These are phyloP conservation scores for Oreochromis mossambicus DNA, from an alignment of 2,797 vertebrate genomes.

Conservation along the genomic window DNA sequence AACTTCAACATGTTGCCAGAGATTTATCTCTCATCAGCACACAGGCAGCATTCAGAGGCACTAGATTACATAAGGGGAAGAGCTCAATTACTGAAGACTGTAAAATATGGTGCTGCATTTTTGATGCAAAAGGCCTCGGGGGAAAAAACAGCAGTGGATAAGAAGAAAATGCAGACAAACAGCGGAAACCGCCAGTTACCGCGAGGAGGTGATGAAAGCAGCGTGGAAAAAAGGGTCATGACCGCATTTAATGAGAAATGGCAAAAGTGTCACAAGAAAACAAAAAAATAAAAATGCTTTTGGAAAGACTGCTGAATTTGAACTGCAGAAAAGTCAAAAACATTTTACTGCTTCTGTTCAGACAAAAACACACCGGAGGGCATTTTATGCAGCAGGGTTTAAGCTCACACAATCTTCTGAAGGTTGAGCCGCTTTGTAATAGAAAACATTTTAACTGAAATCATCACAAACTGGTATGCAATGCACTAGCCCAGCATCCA, in stretches of 20 bases:
- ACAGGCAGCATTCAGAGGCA: neutral
- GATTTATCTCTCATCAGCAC: neutral
- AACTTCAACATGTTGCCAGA: neutral
- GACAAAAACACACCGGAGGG: neutral
- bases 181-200: conserved; percentile 29
- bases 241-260: conserved; percentile 50
- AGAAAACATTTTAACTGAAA: neutral
- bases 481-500: neutral
- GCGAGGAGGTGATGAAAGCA: neutral
- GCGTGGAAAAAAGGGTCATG: conserved; percentile 20
- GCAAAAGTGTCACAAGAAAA: conserved; percentile 29
- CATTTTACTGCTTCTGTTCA: neutral
- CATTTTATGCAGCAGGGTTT: neutral
- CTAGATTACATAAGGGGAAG: neutral
- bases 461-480: neutral
- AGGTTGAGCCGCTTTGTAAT: neutral
- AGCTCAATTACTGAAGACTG: neutral
- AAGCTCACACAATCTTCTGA: neutral
- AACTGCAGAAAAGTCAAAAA: neutral
- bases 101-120: neutral
- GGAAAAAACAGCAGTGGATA: neutral
- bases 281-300: conserved; percentile 1
- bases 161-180: neutral
- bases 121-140: conserved; percentile 7
- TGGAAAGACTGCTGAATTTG: neutral